Conservation (phyloP, 2,888 invertebrate species). For the Notodonta ziczac region DNA sequence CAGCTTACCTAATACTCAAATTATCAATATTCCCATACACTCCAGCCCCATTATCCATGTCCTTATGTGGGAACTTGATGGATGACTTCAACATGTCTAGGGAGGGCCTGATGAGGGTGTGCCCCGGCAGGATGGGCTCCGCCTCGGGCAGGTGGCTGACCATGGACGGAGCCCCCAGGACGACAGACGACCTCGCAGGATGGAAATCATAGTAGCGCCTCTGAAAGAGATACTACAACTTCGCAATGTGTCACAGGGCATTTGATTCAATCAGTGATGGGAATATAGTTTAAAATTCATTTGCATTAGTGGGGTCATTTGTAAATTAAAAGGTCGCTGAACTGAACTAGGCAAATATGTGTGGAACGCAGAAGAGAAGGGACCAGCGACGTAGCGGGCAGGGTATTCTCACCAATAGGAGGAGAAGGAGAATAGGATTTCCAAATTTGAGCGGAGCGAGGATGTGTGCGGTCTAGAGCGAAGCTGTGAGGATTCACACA, state of each 20-base stretch:
- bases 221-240: conserved; percentile 33
- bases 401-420: no score
- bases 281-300: no score
- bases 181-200: conserved; percentile 34
- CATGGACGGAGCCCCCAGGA: conserved; percentile 56
- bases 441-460: not conserved
- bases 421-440: no score
- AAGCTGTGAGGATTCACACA: no score
- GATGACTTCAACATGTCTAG: conserved; percentile 74
- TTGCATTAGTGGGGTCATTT: no score
- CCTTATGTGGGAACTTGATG: conserved; percentile 71
- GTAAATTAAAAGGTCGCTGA: no score
- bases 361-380: no score
- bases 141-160: conserved; percentile 67
- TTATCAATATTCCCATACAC: conserved; percentile 67
- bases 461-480: not conserved
- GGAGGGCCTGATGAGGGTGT: conserved; percentile 68
- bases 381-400: no score
- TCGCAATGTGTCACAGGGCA: no score
- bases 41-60: conserved; percentile 59
- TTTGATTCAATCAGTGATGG: no score
- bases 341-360: no score
- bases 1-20: conserved; percentile 60
- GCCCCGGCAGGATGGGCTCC: conserved; percentile 69
- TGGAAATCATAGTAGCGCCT: conserved; percentile 47